Base-by-base conservation (phyloP, 2,797 vertebrate genomes). In the Arrhamphus sclerolepis region DNA sequence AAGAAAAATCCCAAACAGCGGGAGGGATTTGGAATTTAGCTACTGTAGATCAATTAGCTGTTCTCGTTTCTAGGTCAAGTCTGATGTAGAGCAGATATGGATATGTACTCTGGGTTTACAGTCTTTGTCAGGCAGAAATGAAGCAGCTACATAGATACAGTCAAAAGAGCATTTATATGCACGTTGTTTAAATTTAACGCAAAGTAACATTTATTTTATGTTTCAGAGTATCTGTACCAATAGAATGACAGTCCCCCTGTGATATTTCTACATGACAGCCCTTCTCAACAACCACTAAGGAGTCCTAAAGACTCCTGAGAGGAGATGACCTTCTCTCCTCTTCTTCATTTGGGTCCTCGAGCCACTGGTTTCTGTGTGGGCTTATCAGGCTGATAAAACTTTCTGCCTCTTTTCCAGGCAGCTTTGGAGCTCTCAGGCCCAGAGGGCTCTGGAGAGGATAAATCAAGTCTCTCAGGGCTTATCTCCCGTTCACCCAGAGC, bases 311-410 rank as follows among this genome's bases (percentile, higher is more conserved):
- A 63, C 49, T 59, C 64, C 55, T 54, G 13, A 43, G 43, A 58
- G 59, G 56, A 3, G 1, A 61, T 81, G 77, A 81, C 81, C 72
- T 80, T 75, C 55, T 47, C 75, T 62, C 69, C 75, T 73, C 71
- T 79, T 65, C 62, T 76, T 59, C 66, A 63, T 16, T 69, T 13
- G 7, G 48, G 62, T 80, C 72, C 76, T 31, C 54, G 52, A 84
- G 79, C 75, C 78, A 67, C 34, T 14, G 22, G 55, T 82, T 88
- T 82, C 83, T 78, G 70, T 2, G 38, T 56, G 72, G 71, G 46
- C 81, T 87, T 90, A 89, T 90, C 89, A 41, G 63, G 13, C 72
- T 47, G 83, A 88, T 89, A 91, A 85, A 65, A 79, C 47, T 58
- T 50, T 47, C 43, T 39, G 72, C 81, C 66, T 75, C 77, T 82